Base-by-base conservation (phyloP, 2,888 invertebrate species). In the Tridacna crocea region DNA sequence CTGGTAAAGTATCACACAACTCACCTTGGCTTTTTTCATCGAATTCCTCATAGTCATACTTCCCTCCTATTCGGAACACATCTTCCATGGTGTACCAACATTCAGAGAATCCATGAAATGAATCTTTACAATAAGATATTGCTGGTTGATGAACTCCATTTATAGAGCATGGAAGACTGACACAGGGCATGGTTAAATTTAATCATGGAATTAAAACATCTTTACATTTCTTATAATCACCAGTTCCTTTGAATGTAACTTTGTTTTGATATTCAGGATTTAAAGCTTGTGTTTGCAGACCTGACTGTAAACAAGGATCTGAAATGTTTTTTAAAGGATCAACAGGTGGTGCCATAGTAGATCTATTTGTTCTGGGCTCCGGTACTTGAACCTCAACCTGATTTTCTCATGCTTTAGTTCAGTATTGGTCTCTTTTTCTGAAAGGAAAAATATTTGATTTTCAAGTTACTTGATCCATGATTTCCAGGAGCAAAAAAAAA, bases 21-120 rank as follows among this genome's bases (percentile, higher is more conserved):
- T 19, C 77, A 94, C 95, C 90, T 90, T 89, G 10, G 95, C 93
- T 36, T 92, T 90, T 26, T 88, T 85, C n/a, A n/a, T 92, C 86
- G 87, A 95, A 94, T 51, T 88, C 88, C 55, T 85, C 73, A 75
- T 89, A 90, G 73, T 90, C 85, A 85, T 95, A 95, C 6, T 73
- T 73, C 8, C 95, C 95, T 19, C 94, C 94, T 19, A 94, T 92
- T 36, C 92, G 87, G 55, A 94, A 92, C 8, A 95, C 92, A 88
- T 95, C 95, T 76, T 95, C 91, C 90, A 93, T 93, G 22, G 94
- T 93, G 87, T 95, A 95, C 94, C 94, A 95, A 82, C 95, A 95
- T 86, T 95, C 95, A 3, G 95, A 94, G 85, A 95, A 95, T 0
- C 95, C 95, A 87, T 94, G 95, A 80, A 95, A 95, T 74, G 94